These are phyloP conservation scores for Merodon equestris DNA, from an alignment of 2,888 invertebrate genomes.

Conservation along the genomic window DNA sequence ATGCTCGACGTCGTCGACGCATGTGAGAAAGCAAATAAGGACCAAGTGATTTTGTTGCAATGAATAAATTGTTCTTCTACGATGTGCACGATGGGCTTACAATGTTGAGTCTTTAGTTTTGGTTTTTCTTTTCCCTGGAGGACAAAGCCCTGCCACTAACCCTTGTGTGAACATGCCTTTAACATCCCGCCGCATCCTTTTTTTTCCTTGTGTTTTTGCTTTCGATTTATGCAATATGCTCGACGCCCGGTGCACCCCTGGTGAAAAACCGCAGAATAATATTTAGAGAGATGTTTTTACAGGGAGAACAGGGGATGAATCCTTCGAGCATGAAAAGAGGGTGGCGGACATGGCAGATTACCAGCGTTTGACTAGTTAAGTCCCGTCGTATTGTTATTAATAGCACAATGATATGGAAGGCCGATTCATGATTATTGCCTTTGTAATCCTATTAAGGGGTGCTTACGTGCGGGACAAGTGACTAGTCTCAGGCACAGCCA, in stretches of 20 bases:
- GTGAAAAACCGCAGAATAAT: constrained; percentile 60
- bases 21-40: constrained; percentile 65
- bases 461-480: too few relatives aligned
- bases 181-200: constrained; percentile 61
- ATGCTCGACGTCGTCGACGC: constrained; percentile 20
- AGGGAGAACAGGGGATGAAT: not conserved
- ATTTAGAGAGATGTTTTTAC: constrained; percentile 55
- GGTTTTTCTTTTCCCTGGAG: too few relatives aligned
- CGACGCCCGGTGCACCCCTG: constrained; percentile 39
- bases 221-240: constrained; percentile 63
- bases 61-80: constrained; percentile 46
- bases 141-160: constrained; percentile 20
- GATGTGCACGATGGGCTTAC: constrained; percentile 55
- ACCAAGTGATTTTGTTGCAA: constrained; percentile 55
- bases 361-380: constrained; percentile 57
- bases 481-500: too few relatives aligned
- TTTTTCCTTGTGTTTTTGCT: too few relatives aligned
- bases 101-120: too few relatives aligned
- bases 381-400: constrained; percentile 45
- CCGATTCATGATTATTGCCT: constrained; percentile 53
- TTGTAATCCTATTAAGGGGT: constrained; percentile 56
- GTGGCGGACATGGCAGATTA: constrained; percentile 58
- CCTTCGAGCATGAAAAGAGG: constrained; percentile 4
- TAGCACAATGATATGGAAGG: constrained; percentile 60
- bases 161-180: constrained; percentile 52